Percentiles rank a stretch among this genome's conserved stretches.
Conservation (phyloP, 1,140 invertebrate species). For the Drosophila nigrodunni region DNA sequence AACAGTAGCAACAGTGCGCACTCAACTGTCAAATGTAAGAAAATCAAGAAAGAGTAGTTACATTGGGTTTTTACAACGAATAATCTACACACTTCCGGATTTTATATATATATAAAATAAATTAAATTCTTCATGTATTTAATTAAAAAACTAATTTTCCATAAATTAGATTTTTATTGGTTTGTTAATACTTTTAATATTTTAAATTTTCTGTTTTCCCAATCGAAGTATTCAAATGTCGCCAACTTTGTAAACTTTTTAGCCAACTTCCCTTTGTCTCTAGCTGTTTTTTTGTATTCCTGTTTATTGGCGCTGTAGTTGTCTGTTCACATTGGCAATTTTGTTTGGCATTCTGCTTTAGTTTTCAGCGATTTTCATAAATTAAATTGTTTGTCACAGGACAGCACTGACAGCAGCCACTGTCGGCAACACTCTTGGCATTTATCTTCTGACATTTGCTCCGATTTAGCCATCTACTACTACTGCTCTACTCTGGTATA, state of each 20-base stretch:
- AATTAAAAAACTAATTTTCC: too few species aligned
- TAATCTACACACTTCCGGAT: background rate
- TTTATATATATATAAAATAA: background rate
- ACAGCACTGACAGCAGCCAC: conserved; percentile 54
- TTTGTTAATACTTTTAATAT: too few species aligned
- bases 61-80: background rate
- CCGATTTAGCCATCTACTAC: conserved; percentile 31
- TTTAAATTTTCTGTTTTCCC: conserved; percentile 36
- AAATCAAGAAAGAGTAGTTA: conserved; percentile 23
- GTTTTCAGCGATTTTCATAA: conserved; percentile 73
- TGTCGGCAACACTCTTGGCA: conserved; percentile 38
- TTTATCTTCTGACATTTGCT: conserved; percentile 48
- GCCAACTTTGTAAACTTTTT: conserved; percentile 34
- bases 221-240: conserved; percentile 58
- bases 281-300: conserved; percentile 42
- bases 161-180: too few species aligned
- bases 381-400: conserved; percentile 78
- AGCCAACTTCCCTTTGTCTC: conserved; percentile 41
- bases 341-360: conserved; percentile 70
- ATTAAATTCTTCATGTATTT: too few species aligned
- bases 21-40: conserved; percentile 80
- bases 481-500: background rate
- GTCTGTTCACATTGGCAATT: conserved; percentile 66
- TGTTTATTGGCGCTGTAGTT: conserved; percentile 27
- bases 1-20: conserved; percentile 51